A percentile compares a stretch with the other conserved stretches of the same genome.
Conservation (phyloP, 2,888 invertebrate genomes). For the Plagodis dolabraria region DNA sequence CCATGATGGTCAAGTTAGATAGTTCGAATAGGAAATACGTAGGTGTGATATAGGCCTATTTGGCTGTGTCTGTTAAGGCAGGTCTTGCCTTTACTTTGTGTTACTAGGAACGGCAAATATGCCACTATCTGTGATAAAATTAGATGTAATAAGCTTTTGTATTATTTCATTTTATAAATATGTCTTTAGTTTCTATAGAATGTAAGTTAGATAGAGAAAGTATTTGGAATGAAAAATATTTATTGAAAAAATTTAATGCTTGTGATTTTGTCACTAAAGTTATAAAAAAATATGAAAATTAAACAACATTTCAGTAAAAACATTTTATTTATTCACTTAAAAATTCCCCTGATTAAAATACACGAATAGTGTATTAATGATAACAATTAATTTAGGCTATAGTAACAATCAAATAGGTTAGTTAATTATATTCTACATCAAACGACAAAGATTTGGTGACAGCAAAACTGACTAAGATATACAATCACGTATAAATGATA, state of each 20-base stretch:
- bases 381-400: no score
- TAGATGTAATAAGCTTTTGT: slow-evolving; percentile 67
- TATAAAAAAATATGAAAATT: slow-evolving; percentile 67
- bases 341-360: background rate
- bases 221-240: slow-evolving; percentile 63
- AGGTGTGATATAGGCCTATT: slow-evolving; percentile 62
- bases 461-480: no score
- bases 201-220: slow-evolving; percentile 35
- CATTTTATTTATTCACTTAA: slow-evolving; percentile 40
- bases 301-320: slow-evolving; percentile 59
- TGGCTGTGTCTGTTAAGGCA: slow-evolving; percentile 74
- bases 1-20: slow-evolving; percentile 16
- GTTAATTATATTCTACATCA: no score
- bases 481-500: no score
- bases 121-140: slow-evolving; percentile 82
- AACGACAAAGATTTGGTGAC: no score
- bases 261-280: slow-evolving; percentile 70
- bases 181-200: slow-evolving; percentile 37
- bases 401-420: no score
- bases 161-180: slow-evolving; percentile 41
- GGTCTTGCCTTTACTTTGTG: slow-evolving; percentile 69
- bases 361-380: no score
- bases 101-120: slow-evolving; percentile 68
- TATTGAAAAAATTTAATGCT: slow-evolving; percentile 77
- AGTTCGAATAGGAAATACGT: slow-evolving; percentile 12